phyloP scores from a whole-genome alignment of 2,797 vertebrate genomes.

The Coreius guichenoti region DNA sequence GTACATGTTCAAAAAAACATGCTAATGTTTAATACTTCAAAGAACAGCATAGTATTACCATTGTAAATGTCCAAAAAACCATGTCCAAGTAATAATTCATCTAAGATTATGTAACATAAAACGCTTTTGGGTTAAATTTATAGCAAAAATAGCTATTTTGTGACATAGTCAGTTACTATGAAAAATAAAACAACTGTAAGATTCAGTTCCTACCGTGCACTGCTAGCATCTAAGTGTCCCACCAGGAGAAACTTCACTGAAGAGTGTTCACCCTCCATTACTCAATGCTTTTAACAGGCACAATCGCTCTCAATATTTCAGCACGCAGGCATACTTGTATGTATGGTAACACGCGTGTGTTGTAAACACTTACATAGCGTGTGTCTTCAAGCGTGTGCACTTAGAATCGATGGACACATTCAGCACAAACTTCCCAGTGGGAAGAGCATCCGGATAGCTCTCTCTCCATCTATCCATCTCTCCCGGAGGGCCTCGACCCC shows the following conservation, averaged over 20 bases:
- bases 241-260: slow-evolving; percentile 2
- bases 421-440: slow-evolving; percentile 29
- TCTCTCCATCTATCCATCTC: background rate
- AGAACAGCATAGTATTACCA: background rate
- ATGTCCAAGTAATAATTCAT: background rate
- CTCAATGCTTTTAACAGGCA: slow-evolving; percentile 39
- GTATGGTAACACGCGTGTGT: background rate
- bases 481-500: background rate
- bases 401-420: slow-evolving; percentile 11
- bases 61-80: background rate
- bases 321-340: background rate
- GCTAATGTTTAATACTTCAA: background rate
- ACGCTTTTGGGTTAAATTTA: background rate
- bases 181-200: background rate
- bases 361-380: slow-evolving; percentile 6
- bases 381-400: slow-evolving; percentile 30
- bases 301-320: slow-evolving; percentile 41
- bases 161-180: background rate
- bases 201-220: background rate
- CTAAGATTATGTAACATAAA: background rate
- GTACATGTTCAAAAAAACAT: background rate
- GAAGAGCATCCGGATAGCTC: slow-evolving; percentile 4
- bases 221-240: background rate
- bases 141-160: background rate
- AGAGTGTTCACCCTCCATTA: background rate